Conservation (phyloP, 1,140 invertebrate species). For the Pseudomyrmex cubaensis region DNA sequence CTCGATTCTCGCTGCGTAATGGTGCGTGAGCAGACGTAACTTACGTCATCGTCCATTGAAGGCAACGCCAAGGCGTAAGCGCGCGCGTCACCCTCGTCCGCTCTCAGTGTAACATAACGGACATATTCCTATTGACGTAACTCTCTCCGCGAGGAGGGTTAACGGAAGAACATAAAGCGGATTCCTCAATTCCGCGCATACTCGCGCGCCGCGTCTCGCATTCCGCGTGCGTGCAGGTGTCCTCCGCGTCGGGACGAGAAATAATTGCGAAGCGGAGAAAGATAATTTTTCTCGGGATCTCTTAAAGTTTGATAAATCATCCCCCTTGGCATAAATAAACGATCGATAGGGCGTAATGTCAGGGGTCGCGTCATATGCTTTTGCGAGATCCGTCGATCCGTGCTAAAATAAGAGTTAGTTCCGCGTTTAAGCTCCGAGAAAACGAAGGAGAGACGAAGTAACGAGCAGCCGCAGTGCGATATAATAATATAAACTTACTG, state of each 20-base stretch:
- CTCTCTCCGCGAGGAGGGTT: background rate
- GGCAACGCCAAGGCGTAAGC: conserved; percentile 29
- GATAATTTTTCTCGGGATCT: background rate
- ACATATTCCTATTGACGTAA: conserved; percentile 56
- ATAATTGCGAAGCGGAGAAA: conserved; percentile 19
- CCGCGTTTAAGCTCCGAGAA: conserved; percentile 51
- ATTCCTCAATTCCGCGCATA: conserved; percentile 48
- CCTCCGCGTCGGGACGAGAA: background rate
- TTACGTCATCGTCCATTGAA: conserved; percentile 60
- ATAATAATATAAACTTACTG: too few relatives aligned
- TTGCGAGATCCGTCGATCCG: conserved; percentile 63
- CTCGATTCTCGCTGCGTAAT: conserved; percentile 39
- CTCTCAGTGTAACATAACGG: conserved; percentile 37
- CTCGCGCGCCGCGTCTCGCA: conserved; percentile 42
- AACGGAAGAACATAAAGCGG: conserved; percentile 1
- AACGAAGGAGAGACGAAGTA: background rate
- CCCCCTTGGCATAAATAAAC: conserved; percentile 72
- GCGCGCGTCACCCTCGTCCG: conserved; percentile 35
- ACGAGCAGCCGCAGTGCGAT: background rate
- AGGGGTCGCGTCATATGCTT: conserved; percentile 67
- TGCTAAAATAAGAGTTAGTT: conserved; percentile 67
- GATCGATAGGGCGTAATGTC: conserved; percentile 74
- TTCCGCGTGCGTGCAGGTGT: conserved; percentile 17
- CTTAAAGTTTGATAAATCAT: conserved; percentile 69
- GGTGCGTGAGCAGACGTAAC: conserved; percentile 54